Conservation (phyloP, 2,113 vertebrate genomes). For the Perca schrenkii region DNA sequence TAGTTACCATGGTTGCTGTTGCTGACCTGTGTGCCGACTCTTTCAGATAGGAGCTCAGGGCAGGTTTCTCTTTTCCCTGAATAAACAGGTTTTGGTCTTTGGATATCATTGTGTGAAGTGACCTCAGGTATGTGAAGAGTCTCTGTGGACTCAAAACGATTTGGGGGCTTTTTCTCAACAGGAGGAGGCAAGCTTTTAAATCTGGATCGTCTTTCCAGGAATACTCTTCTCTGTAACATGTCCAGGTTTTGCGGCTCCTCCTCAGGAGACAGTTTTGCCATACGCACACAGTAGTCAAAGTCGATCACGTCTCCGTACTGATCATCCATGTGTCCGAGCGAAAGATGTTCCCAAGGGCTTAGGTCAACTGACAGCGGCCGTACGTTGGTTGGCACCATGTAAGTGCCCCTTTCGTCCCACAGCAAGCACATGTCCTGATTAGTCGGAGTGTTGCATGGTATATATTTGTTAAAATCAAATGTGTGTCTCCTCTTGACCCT, state of each 20-base stretch:
- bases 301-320: slow-evolving; percentile 61
- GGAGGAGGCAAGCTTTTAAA: slow-evolving; percentile 73
- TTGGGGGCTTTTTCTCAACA: slow-evolving; percentile 52
- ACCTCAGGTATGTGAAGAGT: slow-evolving; percentile 27
- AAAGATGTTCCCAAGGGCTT: slow-evolving; percentile 56
- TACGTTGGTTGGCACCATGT: slow-evolving; percentile 39
- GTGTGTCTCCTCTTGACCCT: slow-evolving; percentile 77
- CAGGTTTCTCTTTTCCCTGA: slow-evolving; percentile 32
- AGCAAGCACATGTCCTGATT: slow-evolving; percentile 78
- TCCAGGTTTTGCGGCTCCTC: slow-evolving; percentile 64
- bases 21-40: slow-evolving; percentile 6
- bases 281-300: slow-evolving; percentile 67
- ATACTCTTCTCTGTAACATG: slow-evolving; percentile 71
- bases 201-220: slow-evolving; percentile 69
- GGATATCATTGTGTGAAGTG: slow-evolving; percentile 26
- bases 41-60: slow-evolving; percentile 26
- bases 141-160: slow-evolving; percentile 50
- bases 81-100: slow-evolving; percentile 34
- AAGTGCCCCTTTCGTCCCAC: slow-evolving; percentile 70
- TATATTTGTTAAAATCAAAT: slow-evolving; percentile 68
- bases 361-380: slow-evolving; percentile 63
- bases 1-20: background rate
- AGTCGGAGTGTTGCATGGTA: slow-evolving; percentile 3
- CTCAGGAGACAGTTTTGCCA: slow-evolving; percentile 57
- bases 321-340: slow-evolving; percentile 50